Base-by-base conservation (phyloP, 2,113 vertebrate species). In the Lagopus leucura region DNA sequence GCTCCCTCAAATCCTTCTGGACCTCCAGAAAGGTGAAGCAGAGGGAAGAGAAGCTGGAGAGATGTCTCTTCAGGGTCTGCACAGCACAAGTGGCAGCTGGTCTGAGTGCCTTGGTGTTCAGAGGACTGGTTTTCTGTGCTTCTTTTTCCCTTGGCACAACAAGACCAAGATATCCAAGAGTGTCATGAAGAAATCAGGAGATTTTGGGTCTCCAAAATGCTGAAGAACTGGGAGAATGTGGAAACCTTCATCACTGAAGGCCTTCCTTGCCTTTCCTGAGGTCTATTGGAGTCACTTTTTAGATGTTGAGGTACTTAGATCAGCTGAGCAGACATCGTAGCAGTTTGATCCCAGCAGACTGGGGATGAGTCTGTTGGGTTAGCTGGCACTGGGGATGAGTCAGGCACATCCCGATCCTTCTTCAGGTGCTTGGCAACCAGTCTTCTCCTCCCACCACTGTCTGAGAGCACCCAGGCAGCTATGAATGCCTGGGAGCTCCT, bases 331-430 rank as follows among this genome's bases (percentile, higher is more conserved):
- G 43, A n/a, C 4, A 3, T 50, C 25, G 54, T 16, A 0, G 28
- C 2, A 12, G 50, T n/a, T 13, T 42, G 34, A 45, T 50, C 25
- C 24, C 28, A 3, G 11, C 1, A 64, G 73, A 28, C 19, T 8
- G 11, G 22, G 5, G 52, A 4, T 32, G 22, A 13, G 21, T 24
- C 21, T 48, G 47, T 50, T 50, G 22, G 48, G 48, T 50, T 22
- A 24, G 24, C 22, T 22, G 36, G 25, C 25, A 5, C 40, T 34
- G 0, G 0, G 24, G 13, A 8, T 5, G 74, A 84, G 47, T 65
- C 32, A 1, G 0, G 69, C 55, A 10, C 55, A 8, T 48, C 0
- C 2, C 10, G 28, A 7, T 28, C 16, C 38, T 75, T 54, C 63
- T 69, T 25, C 86, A 60, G 11, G 1, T 1, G 2, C 43, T 30